Percentiles rank a stretch among this genome's conserved stretches.
Evolutionary conservation across 2,113 vertebrate genomes (phyloP).

Genomic region (Planiliza haematocheilus): DNA sequence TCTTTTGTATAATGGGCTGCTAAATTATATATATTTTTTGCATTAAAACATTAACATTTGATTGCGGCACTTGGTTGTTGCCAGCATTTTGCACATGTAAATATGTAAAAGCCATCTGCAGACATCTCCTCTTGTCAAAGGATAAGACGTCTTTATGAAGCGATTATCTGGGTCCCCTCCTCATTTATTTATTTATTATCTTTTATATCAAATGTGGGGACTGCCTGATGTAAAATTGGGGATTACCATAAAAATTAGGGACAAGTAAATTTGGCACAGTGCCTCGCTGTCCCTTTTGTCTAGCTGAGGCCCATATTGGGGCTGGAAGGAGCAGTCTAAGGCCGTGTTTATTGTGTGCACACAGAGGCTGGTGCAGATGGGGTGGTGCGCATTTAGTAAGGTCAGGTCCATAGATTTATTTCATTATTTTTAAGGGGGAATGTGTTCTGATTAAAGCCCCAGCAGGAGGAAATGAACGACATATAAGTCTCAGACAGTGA

Average conservation of each 20-base stretch:
- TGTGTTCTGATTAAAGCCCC: slow-evolving; percentile 63
- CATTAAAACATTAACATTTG: slow-evolving; percentile 36
- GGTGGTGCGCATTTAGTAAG: slow-evolving; percentile 6
- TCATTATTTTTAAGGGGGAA: slow-evolving; percentile 26
- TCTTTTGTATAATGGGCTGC: neutral
- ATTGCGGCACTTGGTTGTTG: slow-evolving; percentile 45
- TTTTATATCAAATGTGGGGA: slow-evolving; percentile 72
- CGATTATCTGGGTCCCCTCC: slow-evolving; percentile 70
- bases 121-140: slow-evolving; percentile 67
- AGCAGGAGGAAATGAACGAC: slow-evolving; percentile 61
- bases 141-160: slow-evolving; percentile 76
- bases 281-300: slow-evolving; percentile 62
- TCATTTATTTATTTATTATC: slow-evolving; percentile 73
- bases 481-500: slow-evolving; percentile 56
- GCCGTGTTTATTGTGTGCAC: slow-evolving; percentile 33
- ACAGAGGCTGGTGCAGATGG: slow-evolving; percentile 33
- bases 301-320: slow-evolving; percentile 35
- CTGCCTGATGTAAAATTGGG: slow-evolving; percentile 69
- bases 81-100: slow-evolving; percentile 48
- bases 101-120: slow-evolving; percentile 61
- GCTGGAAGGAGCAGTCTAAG: slow-evolving; percentile 37
- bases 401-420: slow-evolving; percentile 10
- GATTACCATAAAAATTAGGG: slow-evolving; percentile 80
- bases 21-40: neutral
- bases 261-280: slow-evolving; percentile 66